These are phyloP conservation scores for Forbesichthys agassizii DNA, from an alignment of 2,113 vertebrate species.

Conservation along the genomic window DNA sequence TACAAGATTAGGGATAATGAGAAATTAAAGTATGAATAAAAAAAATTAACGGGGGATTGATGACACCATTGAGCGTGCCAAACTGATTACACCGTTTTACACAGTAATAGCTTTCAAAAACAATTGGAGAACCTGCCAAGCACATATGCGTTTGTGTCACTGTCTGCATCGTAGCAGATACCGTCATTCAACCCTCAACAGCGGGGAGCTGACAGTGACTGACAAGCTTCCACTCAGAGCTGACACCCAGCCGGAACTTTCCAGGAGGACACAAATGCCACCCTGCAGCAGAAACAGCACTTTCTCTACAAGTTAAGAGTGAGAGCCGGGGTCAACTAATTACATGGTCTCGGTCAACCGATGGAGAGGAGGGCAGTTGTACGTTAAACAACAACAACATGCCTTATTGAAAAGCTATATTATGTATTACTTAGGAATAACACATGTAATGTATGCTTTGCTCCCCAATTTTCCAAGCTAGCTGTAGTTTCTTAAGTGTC, in stretches of 20 bases:
- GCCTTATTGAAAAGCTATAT: too few species aligned
- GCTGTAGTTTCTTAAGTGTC: not conserved
- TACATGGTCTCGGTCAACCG: not conserved
- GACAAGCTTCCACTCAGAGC: slow-evolving; percentile 27
- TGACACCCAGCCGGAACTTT: slow-evolving; percentile 10
- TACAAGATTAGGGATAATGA: slow-evolving; percentile 19
- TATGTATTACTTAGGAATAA: not conserved
- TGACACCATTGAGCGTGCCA: slow-evolving; percentile 10
- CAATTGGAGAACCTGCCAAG: slow-evolving; percentile 1
- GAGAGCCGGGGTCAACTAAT: slow-evolving; percentile 21
- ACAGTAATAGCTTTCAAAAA: slow-evolving; percentile 31
- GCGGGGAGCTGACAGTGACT: slow-evolving; percentile 48
- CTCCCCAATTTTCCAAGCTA: too few species aligned
- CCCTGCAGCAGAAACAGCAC: not conserved
- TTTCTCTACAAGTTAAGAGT: not conserved
- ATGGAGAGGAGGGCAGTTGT: too few species aligned
- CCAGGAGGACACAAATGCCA: slow-evolving; percentile 5
- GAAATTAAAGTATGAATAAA: slow-evolving; percentile 24
- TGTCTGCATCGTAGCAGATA: slow-evolving; percentile 9
- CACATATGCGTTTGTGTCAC: slow-evolving; percentile 29
- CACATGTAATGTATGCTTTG: not conserved
- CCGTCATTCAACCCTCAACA: slow-evolving; percentile 35
- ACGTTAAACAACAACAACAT: too few species aligned
- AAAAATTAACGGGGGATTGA: slow-evolving; percentile 13
- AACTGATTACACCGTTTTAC: slow-evolving; percentile 7